A percentile compares a stretch with the other conserved stretches of the same genome.
Conservation (phyloP, 2,888 invertebrate genomes). For the Drosophila ustulata region DNA sequence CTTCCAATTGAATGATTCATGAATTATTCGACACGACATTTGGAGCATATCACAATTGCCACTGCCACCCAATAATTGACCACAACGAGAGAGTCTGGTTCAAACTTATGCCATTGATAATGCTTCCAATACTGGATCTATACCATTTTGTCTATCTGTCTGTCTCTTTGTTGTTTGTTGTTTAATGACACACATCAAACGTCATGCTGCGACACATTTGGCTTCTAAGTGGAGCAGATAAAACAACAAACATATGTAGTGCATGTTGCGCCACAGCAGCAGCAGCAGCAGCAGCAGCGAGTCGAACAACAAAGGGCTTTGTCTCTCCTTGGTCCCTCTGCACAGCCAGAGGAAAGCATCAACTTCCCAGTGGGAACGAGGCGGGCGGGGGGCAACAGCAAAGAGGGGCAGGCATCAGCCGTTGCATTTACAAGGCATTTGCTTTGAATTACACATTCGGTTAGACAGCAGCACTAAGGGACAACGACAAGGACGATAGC, state of each 20-base stretch:
- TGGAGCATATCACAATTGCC: not conserved
- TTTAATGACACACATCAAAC: constrained; percentile 64
- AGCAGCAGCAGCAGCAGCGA: too few species aligned
- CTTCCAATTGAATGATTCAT: constrained; percentile 23
- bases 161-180: constrained; percentile 23
- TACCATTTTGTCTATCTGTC: not conserved
- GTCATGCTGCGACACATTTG: constrained; percentile 62
- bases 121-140: constrained; percentile 1
- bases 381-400: not conserved
- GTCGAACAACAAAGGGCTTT: constrained; percentile 41
- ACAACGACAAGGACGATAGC: constrained; percentile 31
- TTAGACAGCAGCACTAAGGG: constrained; percentile 39
- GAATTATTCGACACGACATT: constrained; percentile 11
- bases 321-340: constrained; percentile 25
- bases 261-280: constrained; percentile 39
- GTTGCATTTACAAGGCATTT: constrained; percentile 60
- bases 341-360: constrained; percentile 18
- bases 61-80: constrained; percentile 9
- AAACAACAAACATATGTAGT: constrained; percentile 45
- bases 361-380: not conserved
- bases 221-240: constrained; percentile 37
- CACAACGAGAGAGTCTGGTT: constrained; percentile 13
- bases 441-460: constrained; percentile 53
- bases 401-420: constrained; percentile 21
- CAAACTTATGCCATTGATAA: constrained; percentile 29